Evolutionary conservation across 2,113 vertebrate genomes (phyloP).

Genomic region (Hyaena hyaena): DNA sequence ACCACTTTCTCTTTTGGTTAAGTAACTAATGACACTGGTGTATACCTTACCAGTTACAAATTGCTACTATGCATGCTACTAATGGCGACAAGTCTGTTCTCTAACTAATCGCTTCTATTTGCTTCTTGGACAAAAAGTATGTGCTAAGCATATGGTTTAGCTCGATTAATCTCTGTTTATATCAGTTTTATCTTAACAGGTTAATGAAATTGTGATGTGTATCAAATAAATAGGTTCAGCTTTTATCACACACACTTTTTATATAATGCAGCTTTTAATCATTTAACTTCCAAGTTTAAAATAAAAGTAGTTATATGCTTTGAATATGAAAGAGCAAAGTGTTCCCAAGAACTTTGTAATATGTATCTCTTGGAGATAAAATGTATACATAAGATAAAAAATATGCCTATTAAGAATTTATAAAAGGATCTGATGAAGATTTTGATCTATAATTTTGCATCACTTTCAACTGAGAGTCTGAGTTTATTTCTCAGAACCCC

Average conservation of each 20-base stretch:
- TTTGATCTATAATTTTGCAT: slow-evolving; percentile 59
- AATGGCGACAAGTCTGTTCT: slow-evolving; percentile 74
- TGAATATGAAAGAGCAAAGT: slow-evolving; percentile 23
- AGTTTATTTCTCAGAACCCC: slow-evolving; percentile 58
- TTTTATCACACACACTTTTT: slow-evolving; percentile 72
- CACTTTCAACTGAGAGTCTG: slow-evolving; percentile 40
- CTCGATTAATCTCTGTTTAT: slow-evolving; percentile 76
- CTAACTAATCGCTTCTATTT: slow-evolving; percentile 77
- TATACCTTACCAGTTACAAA: slow-evolving; percentile 78
- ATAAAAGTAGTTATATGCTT: slow-evolving; percentile 41
- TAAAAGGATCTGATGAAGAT: slow-evolving; percentile 33
- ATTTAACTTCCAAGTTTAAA: slow-evolving; percentile 57
- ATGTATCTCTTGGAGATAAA: slow-evolving; percentile 29
- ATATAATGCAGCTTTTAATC: slow-evolving; percentile 70
- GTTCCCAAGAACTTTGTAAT: background rate
- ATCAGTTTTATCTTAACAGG: slow-evolving; percentile 64
- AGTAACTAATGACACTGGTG: slow-evolving; percentile 75
- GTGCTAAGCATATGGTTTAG: slow-evolving; percentile 75
- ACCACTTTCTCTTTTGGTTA: slow-evolving; percentile 72
- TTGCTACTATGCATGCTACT: slow-evolving; percentile 66
- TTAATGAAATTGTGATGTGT: slow-evolving; percentile 73
- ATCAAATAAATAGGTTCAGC: slow-evolving; percentile 79
- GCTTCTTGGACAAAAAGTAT: slow-evolving; percentile 72
- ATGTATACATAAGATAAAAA: background rate
- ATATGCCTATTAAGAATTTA: slow-evolving; percentile 36